Evolutionary conservation across 2,888 invertebrate species (phyloP).

Genomic region (Hipparchia semele): DNA sequence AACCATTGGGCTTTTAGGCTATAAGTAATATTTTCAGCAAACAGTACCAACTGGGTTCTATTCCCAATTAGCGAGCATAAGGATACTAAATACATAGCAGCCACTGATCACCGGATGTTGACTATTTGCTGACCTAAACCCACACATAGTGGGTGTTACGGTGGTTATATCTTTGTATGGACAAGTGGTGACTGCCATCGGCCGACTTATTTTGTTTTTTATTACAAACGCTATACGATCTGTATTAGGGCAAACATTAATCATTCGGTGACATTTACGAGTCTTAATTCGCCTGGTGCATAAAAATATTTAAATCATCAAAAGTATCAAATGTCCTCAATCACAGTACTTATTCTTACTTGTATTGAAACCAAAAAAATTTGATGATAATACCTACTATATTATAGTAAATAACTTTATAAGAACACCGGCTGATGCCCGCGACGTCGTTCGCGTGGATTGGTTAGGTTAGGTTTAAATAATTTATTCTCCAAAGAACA

Average conservation of each 20-base stretch:
- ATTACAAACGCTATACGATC: slow-evolving; percentile 12
- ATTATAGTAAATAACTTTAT: no score
- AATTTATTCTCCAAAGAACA: no score
- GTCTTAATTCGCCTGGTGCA: not conserved
- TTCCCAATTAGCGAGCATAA: slow-evolving; percentile 7
- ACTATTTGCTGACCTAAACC: slow-evolving; percentile 71
- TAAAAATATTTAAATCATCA: not conserved
- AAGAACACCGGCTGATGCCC: no score
- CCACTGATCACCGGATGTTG: slow-evolving; percentile 68
- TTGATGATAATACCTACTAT: no score
- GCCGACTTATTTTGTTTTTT: slow-evolving; percentile 26
- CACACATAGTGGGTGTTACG: slow-evolving; percentile 63
- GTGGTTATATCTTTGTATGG: slow-evolving; percentile 36
- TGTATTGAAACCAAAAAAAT: no score
- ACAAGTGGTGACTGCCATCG: slow-evolving; percentile 19
- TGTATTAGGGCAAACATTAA: slow-evolving; percentile 22
- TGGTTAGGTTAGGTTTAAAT: no score
- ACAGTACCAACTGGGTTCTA: not conserved
- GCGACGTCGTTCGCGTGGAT: no score
- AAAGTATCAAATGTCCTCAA: not conserved
- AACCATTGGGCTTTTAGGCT: no score
- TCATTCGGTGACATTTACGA: slow-evolving; percentile 7
- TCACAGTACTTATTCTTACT: no score
- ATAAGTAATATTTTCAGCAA: not conserved
- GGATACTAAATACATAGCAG: slow-evolving; percentile 2